Percentiles rank a stretch among this genome's conserved stretches.
These are phyloP conservation scores for Monodelphis domestica DNA, from an alignment of 2,797 vertebrate genomes.

Conservation along the genomic window DNA sequence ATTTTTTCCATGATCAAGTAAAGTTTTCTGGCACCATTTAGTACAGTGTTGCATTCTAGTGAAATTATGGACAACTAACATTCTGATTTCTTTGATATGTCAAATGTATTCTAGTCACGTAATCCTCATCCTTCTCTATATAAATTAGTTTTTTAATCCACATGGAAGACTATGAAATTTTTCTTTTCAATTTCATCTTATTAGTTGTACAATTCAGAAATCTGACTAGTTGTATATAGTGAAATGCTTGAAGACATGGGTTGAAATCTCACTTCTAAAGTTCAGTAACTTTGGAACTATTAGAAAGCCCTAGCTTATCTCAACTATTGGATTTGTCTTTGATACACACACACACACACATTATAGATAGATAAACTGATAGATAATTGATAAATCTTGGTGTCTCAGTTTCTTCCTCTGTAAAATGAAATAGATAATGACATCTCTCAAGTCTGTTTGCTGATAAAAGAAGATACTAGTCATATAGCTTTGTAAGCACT, in stretches of 20 bases:
- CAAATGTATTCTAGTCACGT: background rate
- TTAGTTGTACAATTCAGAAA: background rate
- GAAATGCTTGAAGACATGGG: background rate
- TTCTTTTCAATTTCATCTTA: background rate
- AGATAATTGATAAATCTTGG: no score
- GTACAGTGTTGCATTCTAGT: background rate
- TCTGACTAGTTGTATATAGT: background rate
- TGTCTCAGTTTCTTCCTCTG: background rate
- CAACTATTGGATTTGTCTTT: background rate
- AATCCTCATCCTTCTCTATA: background rate
- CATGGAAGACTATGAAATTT: background rate
- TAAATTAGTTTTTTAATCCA: background rate
- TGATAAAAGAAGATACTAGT: background rate
- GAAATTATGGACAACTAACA: background rate
- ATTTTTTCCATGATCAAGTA: background rate
- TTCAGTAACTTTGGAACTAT: background rate
- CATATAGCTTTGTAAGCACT: background rate
- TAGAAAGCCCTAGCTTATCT: background rate
- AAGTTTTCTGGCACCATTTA: background rate
- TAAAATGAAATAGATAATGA: background rate
- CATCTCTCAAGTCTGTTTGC: background rate
- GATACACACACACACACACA: no score
- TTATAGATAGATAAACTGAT: no score
- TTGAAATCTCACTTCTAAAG: background rate
- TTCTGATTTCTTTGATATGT: background rate